phyloP scores from a whole-genome alignment of 1,140 invertebrate genomes.

The Heliothis subflexa region DNA sequence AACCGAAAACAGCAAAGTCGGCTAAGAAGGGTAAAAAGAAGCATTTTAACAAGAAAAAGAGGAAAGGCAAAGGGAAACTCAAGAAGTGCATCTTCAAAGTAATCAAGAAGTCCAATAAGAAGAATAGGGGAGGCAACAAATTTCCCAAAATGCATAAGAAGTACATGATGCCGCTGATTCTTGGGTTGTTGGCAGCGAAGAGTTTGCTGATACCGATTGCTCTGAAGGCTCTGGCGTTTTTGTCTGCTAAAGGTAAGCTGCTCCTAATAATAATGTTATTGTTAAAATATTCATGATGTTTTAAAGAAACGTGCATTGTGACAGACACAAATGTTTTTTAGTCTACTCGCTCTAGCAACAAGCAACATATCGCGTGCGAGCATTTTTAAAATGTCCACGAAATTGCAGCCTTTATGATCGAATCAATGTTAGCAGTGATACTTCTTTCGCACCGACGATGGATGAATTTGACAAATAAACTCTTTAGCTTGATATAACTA shows the following conservation, averaged over 20 bases:
- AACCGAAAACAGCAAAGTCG: constrained; percentile 38
- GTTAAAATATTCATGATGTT: too few species aligned
- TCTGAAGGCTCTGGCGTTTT: constrained; percentile 88
- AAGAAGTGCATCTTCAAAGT: constrained; percentile 73
- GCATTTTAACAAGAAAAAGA: constrained; percentile 49
- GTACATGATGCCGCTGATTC: constrained; percentile 86
- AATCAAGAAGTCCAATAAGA: constrained; percentile 57
- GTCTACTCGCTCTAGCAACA: too few species aligned
- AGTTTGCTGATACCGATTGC: constrained; percentile 88
- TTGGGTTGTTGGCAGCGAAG: constrained; percentile 88
- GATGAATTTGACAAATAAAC: too few species aligned
- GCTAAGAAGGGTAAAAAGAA: constrained; percentile 51
- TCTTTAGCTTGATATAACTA: too few species aligned
- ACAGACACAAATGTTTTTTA: too few species aligned
- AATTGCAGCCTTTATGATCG: too few species aligned
- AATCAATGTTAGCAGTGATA: too few species aligned
- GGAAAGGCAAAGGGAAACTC: constrained; percentile 58
- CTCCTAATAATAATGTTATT: neutral
- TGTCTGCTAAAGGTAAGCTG: constrained; percentile 84
- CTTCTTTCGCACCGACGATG: too few species aligned
- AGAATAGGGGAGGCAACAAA: constrained; percentile 57
- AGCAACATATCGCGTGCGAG: too few species aligned
- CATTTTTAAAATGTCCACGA: too few species aligned
- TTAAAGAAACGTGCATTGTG: too few species aligned
- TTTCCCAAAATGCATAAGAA: constrained; percentile 71